phyloP scores from a whole-genome alignment of 2,888 invertebrate genomes.

The Bibio marci region DNA sequence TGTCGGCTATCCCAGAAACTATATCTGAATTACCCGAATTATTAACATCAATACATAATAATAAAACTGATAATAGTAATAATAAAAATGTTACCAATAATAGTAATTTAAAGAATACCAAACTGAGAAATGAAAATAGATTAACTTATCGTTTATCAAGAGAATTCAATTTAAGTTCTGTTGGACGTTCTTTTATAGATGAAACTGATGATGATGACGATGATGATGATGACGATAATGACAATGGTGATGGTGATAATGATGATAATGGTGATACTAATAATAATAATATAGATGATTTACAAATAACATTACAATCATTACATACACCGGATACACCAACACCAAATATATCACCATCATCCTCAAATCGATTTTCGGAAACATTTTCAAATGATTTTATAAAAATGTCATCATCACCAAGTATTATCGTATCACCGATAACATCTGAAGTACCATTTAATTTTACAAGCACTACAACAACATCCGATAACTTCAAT shows the following conservation, averaged over 20 bases:
- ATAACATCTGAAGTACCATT: conserved; percentile 21
- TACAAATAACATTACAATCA: too few species aligned
- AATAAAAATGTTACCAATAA: background rate
- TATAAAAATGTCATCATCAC: conserved; percentile 33
- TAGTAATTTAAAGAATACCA: background rate
- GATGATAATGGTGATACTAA: conserved; percentile 17
- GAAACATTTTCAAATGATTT: conserved; percentile 47
- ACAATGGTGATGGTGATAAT: too few species aligned
- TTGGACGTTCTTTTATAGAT: conserved; percentile 28
- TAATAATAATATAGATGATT: conserved; percentile 23
- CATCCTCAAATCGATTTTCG: conserved; percentile 30
- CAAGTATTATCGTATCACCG: conserved; percentile 41
- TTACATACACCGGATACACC: conserved; percentile 48
- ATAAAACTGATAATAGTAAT: background rate
- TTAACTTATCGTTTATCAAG: too few species aligned
- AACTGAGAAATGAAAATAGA: background rate
- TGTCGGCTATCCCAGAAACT: conserved; percentile 27
- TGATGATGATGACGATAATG: conserved; percentile 7
- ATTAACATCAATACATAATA: background rate
- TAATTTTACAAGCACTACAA: conserved; percentile 5
- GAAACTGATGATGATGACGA: conserved; percentile 16
- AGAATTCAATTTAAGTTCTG: conserved; percentile 28
- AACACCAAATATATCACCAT: conserved; percentile 42
- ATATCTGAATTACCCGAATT: conserved; percentile 12
- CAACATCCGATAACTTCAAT: conserved; percentile 7